A percentile compares a stretch with the other conserved stretches of the same genome.
Conservation (phyloP, 2,888 invertebrate genomes). For the Ochlodes sylvanus region DNA sequence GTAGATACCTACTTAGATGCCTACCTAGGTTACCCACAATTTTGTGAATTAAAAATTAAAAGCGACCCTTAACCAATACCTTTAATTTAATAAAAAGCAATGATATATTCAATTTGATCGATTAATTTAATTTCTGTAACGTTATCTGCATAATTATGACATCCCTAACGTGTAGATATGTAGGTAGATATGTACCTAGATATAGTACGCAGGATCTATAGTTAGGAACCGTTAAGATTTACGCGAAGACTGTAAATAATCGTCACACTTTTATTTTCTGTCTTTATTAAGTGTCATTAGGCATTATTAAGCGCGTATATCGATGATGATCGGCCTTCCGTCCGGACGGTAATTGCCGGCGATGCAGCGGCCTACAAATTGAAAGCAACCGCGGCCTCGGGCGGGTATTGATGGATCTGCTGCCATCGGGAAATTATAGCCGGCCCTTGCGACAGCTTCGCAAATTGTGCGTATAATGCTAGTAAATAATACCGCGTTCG, state of each 20-base stretch:
- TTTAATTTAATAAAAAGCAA: neutral
- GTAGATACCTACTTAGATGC: too few relatives aligned
- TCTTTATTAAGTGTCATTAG: conserved; percentile 84
- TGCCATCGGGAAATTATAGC: conserved; percentile 83
- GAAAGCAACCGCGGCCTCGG: conserved; percentile 81
- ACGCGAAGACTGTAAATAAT: conserved; percentile 72
- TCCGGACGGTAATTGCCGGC: conserved; percentile 78
- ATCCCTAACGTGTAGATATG: neutral
- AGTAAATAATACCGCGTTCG: conserved; percentile 79
- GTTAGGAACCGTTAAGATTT: conserved; percentile 56
- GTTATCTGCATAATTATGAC: conserved; percentile 1
- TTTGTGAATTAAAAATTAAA: too few relatives aligned
- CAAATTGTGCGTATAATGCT: conserved; percentile 85
- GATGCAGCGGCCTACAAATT: conserved; percentile 84
- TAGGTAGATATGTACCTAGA: neutral
- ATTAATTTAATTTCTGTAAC: conserved; percentile 1
- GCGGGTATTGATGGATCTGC: conserved; percentile 83
- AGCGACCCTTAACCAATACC: too few relatives aligned
- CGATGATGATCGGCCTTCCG: conserved; percentile 82
- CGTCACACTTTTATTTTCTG: conserved; percentile 79
- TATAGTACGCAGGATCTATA: neutral
- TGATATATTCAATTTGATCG: neutral
- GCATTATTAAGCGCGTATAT: conserved; percentile 82
- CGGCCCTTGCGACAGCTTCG: conserved; percentile 82
- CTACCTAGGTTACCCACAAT: too few relatives aligned